phyloP scores from a whole-genome alignment of 1,140 invertebrate species.

The Conus betulinus region DNA sequence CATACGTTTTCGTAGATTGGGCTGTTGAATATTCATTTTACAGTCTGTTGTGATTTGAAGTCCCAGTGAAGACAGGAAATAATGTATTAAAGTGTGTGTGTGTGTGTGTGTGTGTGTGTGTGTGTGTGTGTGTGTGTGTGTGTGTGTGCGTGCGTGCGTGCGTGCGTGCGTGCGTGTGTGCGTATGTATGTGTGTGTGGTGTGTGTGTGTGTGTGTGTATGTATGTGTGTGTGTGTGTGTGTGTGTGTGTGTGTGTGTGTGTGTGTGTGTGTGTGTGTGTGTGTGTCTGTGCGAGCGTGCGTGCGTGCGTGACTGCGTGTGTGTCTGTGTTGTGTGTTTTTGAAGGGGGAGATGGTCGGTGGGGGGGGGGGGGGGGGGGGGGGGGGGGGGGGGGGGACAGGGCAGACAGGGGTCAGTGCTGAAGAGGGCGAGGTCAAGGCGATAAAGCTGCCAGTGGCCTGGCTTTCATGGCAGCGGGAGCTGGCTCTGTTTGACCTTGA shows the following conservation, averaged over 20 bases:
- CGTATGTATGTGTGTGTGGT: slow-evolving; percentile 5
- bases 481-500: too few relatives aligned
- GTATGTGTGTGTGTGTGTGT: neutral
- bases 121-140: slow-evolving; percentile 11
- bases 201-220: slow-evolving; percentile 10
- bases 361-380: neutral
- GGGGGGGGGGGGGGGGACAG: neutral
- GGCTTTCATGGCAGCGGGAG: neutral
- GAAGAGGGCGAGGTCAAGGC: neutral
- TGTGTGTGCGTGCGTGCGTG: neutral
- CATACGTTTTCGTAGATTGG: too few relatives aligned
- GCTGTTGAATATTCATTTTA: too few relatives aligned
- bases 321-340: neutral
- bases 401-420: neutral
- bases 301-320: too few relatives aligned
- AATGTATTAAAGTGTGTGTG: neutral
- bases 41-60: too few relatives aligned
- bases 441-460: neutral
- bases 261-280: neutral
- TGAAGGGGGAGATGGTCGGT: too few relatives aligned
- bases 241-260: neutral
- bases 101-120: slow-evolving; percentile 11
- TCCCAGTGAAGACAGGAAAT: too few relatives aligned
- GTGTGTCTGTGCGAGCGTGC: too few relatives aligned
- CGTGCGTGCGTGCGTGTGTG: neutral